Base-by-base conservation (phyloP, 2,113 vertebrate species). In the Hemibagrus wyckioides region DNA sequence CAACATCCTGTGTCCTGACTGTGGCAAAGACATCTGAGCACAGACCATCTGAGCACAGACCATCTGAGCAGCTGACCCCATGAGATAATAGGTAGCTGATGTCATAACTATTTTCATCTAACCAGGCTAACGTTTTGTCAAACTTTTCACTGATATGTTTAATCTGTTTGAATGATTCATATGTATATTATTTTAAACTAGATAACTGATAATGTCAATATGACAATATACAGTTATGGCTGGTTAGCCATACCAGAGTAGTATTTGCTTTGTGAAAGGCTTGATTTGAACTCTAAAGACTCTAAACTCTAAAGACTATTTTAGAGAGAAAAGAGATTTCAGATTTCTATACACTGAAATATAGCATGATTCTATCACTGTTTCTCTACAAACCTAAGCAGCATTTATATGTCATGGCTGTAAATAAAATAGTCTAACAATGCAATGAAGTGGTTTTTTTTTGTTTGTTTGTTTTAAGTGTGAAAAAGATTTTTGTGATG, bases 1-100 rank as follows among this genome's bases (percentile, higher is more conserved):
- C 21, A 97, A 98, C 80, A 98, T 99, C 93, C 95, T 99, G 83
- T 99, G 98, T 90, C 97, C 98, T 0, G 97, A 99, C 89, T 99
- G 98, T 1, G 97, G 98, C 63, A 99, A 99, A 88, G 97, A 99
- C 92, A 97, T 99, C 94, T 99, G 94, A 96, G 25, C 59, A 65
- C 54, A 25, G 19, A 63, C 19, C 21, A 15, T 52, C 44, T 54
- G 19, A 30, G 13, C 6, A 14, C 21, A 71, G 23, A 52, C n/a
- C 44, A 48, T 48, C 44, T 48, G 44, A 73, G 65, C 67, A 84
- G 50, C 67, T 73, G 48, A 71, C 6, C 1, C 65, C 65, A 54
- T 56, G 82, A 71, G 50, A 56, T 54, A 84, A 71, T 33, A 67
- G 21, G 48, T 15, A 13, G 15, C 44, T 83, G 61, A 25, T 50